Base-by-base conservation (phyloP, 2,113 vertebrate species). In the Setophaga petechia region DNA sequence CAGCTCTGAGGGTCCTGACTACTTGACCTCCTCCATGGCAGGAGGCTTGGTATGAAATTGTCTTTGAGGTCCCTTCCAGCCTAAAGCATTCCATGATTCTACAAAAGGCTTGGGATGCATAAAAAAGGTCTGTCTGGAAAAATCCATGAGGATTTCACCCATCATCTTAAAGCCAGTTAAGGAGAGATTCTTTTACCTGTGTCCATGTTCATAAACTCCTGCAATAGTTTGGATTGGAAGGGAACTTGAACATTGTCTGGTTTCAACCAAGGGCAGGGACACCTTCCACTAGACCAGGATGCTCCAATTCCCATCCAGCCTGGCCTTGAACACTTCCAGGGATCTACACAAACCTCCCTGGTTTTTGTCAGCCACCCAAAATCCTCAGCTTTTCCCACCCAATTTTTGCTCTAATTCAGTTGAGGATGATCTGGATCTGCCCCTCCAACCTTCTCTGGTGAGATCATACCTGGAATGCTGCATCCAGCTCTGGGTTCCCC, bases 291-390 rank as follows among this genome's bases (percentile, higher is more conserved):
- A 10, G 2, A 5, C 5, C 61, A n/a, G 61, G 28, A 10, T 54
- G 16, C n/a, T 68, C 54, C 54, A n/a, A 25, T 6, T 27, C 19
- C 20, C 23, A 21, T 17, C 77, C 68, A 67, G 0, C 37, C 31
- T 15, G 24, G 49, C 30, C 59, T 33, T 12, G 44, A 19, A 20
- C 44, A 28, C 18, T 44, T 89, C 44, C 35, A 43, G 59, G 59
- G 67, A 58, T 61, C 6, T 74, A 10, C 6, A 30, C 14, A 71
- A 71, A 59, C 11, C 24, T 65, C 54, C 10, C 31, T 15, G 39
- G 1, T 4, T 81, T 68, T 67, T 6, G 5, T 33, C 33, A 23
- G 28, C 4, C 23, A 9, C 3, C 0, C 4, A 28, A 39, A 59
- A 52, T 20, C 39, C 19, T 59, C 61, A 16, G 11, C 2, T 67